These are phyloP conservation scores for Spea hammondii DNA, from an alignment of 2,797 vertebrate genomes.

Conservation along the genomic window DNA sequence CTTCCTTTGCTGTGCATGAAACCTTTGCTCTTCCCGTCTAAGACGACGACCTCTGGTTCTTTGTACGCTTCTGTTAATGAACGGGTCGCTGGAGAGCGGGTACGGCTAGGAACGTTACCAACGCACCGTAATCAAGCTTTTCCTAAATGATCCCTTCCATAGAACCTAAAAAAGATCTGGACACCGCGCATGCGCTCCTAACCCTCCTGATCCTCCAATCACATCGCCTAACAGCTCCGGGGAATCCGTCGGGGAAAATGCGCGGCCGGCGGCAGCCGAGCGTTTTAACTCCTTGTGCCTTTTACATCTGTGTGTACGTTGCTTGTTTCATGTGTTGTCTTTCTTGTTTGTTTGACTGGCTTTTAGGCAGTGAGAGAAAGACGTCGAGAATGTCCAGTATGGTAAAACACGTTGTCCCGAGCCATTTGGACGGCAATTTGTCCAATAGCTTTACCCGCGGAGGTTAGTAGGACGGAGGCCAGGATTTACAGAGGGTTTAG, in stretches of 20 bases:
- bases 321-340: slow-evolving; percentile 41
- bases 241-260: too few species aligned
- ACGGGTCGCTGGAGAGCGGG: too few species aligned
- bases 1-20: too few species aligned
- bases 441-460: slow-evolving; percentile 94
- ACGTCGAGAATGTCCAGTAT: slow-evolving; percentile 86
- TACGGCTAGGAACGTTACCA: slow-evolving; percentile 58
- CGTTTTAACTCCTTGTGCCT: slow-evolving; percentile 1
- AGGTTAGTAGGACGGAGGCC: slow-evolving; percentile 82
- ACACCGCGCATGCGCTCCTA: slow-evolving; percentile 64
- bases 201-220: slow-evolving; percentile 66
- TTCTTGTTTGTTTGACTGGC: slow-evolving; percentile 65
- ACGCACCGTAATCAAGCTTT: slow-evolving; percentile 57
- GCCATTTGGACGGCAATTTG: slow-evolving; percentile 92
- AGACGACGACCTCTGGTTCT: too few species aligned
- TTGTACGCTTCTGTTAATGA: too few species aligned
- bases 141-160: slow-evolving; percentile 60
- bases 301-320: slow-evolving; percentile 29
- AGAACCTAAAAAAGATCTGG: slow-evolving; percentile 4
- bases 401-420: slow-evolving; percentile 89
- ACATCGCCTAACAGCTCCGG: slow-evolving; percentile 55
- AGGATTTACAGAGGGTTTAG: slow-evolving; percentile 47
- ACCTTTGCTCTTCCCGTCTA: too few species aligned
- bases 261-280: not conserved
- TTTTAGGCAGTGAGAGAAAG: slow-evolving; percentile 87